Percentiles rank a stretch among this genome's conserved stretches.
phyloP scores from a whole-genome alignment of 2,113 vertebrate species.

The Orcinus orca region DNA sequence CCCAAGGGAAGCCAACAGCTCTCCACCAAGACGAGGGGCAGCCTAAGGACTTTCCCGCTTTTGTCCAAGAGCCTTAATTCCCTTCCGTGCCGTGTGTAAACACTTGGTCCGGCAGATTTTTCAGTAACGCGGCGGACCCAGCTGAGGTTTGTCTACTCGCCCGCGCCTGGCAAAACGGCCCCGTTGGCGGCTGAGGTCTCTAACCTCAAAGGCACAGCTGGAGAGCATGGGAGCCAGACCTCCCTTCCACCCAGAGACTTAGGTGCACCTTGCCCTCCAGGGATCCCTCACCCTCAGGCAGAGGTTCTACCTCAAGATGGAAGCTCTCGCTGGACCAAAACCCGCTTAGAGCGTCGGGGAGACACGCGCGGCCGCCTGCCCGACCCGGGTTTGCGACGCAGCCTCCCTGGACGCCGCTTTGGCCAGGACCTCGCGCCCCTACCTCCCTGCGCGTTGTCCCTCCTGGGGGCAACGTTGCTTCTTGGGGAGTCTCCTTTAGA shows the following conservation, averaged over 20 bases:
- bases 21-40: background rate
- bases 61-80: background rate
- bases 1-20: background rate
- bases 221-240: background rate
- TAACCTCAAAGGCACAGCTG: background rate
- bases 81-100: background rate
- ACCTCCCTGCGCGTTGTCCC: too few species aligned
- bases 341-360: background rate
- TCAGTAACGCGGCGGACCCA: accelerated
- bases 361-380: accelerated
- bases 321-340: background rate
- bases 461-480: background rate
- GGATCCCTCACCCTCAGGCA: background rate
- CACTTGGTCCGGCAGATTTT: background rate
- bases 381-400: accelerated
- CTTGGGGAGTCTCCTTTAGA: background rate
- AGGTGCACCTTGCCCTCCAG: background rate
- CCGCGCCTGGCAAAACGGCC: background rate
- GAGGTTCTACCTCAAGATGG: background rate
- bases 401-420: background rate
- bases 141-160: accelerated
- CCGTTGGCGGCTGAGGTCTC: background rate
- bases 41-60: background rate
- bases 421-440: background rate
- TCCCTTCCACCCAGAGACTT: background rate